Conservation (phyloP, 2,113 vertebrate species). For the Eretmochelys imbricata region DNA sequence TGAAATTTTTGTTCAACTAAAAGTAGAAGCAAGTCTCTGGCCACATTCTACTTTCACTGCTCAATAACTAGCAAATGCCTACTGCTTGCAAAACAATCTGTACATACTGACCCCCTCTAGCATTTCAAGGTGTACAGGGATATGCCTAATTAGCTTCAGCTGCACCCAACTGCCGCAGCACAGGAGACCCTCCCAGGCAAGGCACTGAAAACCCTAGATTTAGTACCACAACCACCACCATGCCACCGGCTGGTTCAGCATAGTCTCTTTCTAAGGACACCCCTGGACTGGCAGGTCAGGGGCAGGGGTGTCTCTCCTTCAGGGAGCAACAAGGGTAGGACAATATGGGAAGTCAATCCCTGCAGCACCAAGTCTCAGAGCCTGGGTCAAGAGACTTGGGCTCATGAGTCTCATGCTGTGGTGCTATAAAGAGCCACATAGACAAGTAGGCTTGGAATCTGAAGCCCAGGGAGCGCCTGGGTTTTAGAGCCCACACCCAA, state of each 20-base stretch:
- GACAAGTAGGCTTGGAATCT: neutral
- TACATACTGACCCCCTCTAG: neutral
- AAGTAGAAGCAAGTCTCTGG: neutral
- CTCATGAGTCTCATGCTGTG: neutral
- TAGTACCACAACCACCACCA: neutral
- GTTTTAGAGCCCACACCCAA: neutral
- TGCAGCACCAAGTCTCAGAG: neutral
- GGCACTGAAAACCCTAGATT: neutral
- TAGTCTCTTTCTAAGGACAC: neutral
- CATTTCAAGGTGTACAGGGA: neutral
- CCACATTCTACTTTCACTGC: neutral
- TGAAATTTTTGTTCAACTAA: neutral
- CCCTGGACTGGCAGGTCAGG: fast-evolving
- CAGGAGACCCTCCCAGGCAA: neutral
- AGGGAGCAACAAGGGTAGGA: neutral
- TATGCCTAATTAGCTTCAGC: neutral
- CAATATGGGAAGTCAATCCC: neutral
- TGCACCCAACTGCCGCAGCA: neutral
- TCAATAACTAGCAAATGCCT: neutral
- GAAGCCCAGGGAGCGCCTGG: neutral
- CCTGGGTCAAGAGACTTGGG: neutral
- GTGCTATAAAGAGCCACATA: neutral
- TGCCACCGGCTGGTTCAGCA: neutral
- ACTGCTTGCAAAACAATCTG: neutral
- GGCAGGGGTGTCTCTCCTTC: neutral